A percentile compares a stretch with the other conserved stretches of the same genome.
These are phyloP conservation scores for Neuroscelio doddi DNA, from an alignment of 2,888 invertebrate species.

Conservation along the genomic window DNA sequence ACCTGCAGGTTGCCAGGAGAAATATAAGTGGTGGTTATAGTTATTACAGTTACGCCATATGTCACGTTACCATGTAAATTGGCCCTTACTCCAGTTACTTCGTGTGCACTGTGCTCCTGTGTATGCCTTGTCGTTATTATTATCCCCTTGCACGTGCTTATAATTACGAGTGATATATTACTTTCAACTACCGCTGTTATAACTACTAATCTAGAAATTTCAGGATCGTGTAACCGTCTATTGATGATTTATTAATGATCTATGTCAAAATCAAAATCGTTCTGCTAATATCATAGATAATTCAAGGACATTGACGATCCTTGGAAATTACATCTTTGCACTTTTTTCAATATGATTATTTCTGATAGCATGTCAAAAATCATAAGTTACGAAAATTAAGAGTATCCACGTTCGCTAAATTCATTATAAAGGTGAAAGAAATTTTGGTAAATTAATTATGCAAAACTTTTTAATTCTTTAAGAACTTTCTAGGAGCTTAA, in stretches of 20 bases:
- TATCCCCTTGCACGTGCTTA: conserved; percentile 29
- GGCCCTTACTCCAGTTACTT: conserved; percentile 38
- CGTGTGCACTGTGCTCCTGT: conserved; percentile 30
- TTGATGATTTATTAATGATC: conserved; percentile 1
- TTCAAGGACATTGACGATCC: no score
- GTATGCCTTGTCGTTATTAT: conserved; percentile 39
- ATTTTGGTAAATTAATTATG: no score
- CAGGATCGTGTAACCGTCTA: conserved; percentile 15
- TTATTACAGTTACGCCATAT: conserved; percentile 38
- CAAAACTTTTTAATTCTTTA: no score
- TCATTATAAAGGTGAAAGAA: no score
- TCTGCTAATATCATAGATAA: neutral
- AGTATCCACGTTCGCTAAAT: no score
- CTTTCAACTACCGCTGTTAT: conserved; percentile 29
- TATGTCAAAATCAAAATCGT: neutral
- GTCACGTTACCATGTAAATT: conserved; percentile 39
- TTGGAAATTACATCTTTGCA: no score
- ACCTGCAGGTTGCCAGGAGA: no score
- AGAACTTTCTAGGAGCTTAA: no score
- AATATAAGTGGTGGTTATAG: conserved; percentile 38
- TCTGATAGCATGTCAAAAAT: no score
- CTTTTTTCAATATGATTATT: no score
- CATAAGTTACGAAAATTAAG: no score
- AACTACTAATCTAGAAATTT: conserved; percentile 23
- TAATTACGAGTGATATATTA: conserved; percentile 48